Evolutionary conservation across 1,140 invertebrate genomes (phyloP), one percentile per base, ranked within the genome.

Genomic region (Aphidius ervi): DNA sequence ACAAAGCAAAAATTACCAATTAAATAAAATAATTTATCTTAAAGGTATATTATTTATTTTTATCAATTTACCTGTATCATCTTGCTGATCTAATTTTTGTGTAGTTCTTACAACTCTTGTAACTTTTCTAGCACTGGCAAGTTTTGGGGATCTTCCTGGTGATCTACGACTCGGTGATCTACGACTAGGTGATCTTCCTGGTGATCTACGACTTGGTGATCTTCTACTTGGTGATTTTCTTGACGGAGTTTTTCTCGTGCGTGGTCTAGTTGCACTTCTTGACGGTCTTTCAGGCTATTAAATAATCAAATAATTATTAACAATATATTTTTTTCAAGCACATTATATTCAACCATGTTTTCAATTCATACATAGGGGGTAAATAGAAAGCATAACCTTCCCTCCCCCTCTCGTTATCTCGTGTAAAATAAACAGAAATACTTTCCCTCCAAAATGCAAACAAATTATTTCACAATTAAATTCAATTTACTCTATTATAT

Each of bases 161-260:
- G 65, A 72, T 47, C 56, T 59, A 52, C 68, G 66, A 50, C 58
- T 49, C 9, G 62, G 63, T 8, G 63, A 63, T 45, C 42, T 56
- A 59, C 65, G 50, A 2, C 56, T 61, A 4, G 16, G 16, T 16
- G 16, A 16, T 16, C 16, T 16, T 16, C 16, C 16, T 16, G 72
- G 68, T 5, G 76, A 76, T 23, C 63, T 67, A 56, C 48, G 65
- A 46, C 59, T 61, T 3, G 70, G 62, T 6, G 68, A 71, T 39
- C 10, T 63, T 52, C 71, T 65, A 31, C 63, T 63, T 1, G 70
- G 72, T 0, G 75, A 76, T 50, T 58, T 59, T 61, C 72, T 65
- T 0, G 67, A 59, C 4, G 75, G 70, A 58, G 72, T 78, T 62
- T 71, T 76, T 6, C 9, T 55, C 8, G 53, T 66, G 6, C 61